Evolutionary conservation across 2,888 invertebrate species (phyloP), one percentile per base, ranked within the genome.

Genomic region (Azorinus chamasolen): DNA sequence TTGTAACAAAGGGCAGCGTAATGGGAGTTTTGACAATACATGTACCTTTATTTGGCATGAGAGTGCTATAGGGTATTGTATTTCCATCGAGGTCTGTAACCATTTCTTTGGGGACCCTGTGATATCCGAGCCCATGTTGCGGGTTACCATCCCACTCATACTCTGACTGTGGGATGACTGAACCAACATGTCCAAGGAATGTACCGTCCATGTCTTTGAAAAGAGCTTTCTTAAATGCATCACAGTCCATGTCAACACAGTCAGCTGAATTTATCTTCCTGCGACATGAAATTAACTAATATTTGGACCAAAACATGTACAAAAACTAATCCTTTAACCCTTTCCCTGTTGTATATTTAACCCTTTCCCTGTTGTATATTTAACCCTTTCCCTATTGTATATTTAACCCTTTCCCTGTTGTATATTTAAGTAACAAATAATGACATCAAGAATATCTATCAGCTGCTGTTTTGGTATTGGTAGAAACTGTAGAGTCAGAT

Each of bases 231-330:
- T 91, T 92, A 59, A 85, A 27, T 0, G 81, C 92, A 77, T 92
- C 92, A 86, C 92, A 92, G 63, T 90, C 90, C 92, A 92, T 92
- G 79, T 92, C 92, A 0, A 92, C 89, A 82, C 92, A 92, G 63
- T 91, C 91, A 22, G 90, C 71, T 0, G 90, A 86, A 76, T 92
- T 91, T 45, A 91, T 83, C 51, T 79, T 85, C 0, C 89, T 88
- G 74, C 18, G 41, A 57, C 4, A 6, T 3, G 14, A 24, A 51
- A 22, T 10, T 6, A 32, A 32, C 4, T 32, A 32, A 4, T 6
- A 32, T 32, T 32, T 10, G 10, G 4, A 6, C 10, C 10, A 32
- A 6, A 6, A 4, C 32, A 32, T 4, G 10, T 32, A 32, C 4
- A 6, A 32, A 6, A 32, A 6, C 5, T 32, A 32, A 32, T 32